Conservation (phyloP, 2,888 invertebrate genomes). For the Trichopoda pennipes region DNA sequence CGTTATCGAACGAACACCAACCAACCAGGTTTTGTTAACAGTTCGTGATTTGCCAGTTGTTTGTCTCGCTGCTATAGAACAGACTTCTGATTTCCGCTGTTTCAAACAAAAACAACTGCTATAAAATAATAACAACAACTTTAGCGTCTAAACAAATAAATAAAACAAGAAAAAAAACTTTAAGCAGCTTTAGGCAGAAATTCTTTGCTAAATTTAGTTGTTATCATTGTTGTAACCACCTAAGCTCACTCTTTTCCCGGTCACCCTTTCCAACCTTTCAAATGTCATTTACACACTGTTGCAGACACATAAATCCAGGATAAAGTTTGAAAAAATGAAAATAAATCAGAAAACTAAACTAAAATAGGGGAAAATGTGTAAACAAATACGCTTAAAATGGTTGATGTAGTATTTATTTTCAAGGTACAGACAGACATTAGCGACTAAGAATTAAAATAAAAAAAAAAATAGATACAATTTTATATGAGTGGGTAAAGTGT, state of each 20-base stretch:
- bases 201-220: constrained; percentile 29
- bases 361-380: constrained; percentile 16
- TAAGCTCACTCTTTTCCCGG: neutral
- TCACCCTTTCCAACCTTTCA: neutral
- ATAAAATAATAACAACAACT: constrained; percentile 17
- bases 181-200: constrained; percentile 52
- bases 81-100: constrained; percentile 66
- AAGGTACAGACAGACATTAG: constrained; percentile 19
- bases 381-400: constrained; percentile 49
- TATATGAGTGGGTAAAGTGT: neutral
- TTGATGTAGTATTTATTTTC: constrained; percentile 50
- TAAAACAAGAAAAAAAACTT: constrained; percentile 36
- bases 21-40: constrained; percentile 39
- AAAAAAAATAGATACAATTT: neutral
- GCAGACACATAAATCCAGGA: constrained; percentile 51
- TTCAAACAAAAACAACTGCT: constrained; percentile 49
- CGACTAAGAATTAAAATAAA: neutral
- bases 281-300: constrained; percentile 12
- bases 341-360: constrained; percentile 12
- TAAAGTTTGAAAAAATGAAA: constrained; percentile 32
- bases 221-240: constrained; percentile 6
- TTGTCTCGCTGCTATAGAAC: constrained; percentile 59
- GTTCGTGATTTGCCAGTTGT: constrained; percentile 64
- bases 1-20: constrained; percentile 30
- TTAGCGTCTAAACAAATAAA: constrained; percentile 14